Percentiles rank a stretch among this genome's conserved stretches.
These are phyloP conservation scores for Zaprionus kolodkinae DNA, from an alignment of 1,140 invertebrate species.

Conservation along the genomic window DNA sequence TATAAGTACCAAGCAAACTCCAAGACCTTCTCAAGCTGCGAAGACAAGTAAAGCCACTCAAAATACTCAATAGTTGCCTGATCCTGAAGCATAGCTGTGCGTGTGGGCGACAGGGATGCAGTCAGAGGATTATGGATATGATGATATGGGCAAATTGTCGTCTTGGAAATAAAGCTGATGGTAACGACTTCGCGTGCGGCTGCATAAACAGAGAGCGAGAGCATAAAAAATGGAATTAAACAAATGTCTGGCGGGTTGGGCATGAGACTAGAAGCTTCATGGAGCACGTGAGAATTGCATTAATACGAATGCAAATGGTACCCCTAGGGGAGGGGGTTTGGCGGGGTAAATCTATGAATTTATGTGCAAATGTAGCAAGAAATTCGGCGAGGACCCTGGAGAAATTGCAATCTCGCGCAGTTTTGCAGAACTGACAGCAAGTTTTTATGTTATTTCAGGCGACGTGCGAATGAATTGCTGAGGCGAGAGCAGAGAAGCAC, in stretches of 20 bases:
- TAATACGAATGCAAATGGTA: conserved; percentile 78
- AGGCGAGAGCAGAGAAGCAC: conserved; percentile 56
- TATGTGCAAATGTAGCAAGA: conserved; percentile 76
- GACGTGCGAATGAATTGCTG: conserved; percentile 75
- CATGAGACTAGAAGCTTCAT: neutral
- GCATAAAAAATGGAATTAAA: conserved; percentile 78
- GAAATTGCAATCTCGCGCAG: conserved; percentile 67
- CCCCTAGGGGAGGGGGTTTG: too few species aligned
- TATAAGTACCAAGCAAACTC: too few species aligned
- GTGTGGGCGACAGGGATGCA: neutral
- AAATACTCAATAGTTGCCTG: neutral
- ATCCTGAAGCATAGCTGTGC: neutral
- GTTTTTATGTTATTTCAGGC: conserved; percentile 72
- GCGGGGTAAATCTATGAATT: conserved; percentile 70
- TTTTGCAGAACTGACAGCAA: conserved; percentile 71
- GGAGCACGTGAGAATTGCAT: conserved; percentile 83
- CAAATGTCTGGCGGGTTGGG: conserved; percentile 51
- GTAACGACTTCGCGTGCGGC: conserved; percentile 49
- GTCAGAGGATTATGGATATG: conserved; percentile 64
- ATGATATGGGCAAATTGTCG: conserved; percentile 59
- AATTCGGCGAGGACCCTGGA: conserved; percentile 55
- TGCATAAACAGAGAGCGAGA: conserved; percentile 77
- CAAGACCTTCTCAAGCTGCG: too few species aligned
- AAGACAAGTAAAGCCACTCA: too few species aligned
- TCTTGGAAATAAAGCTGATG: conserved; percentile 18